These are phyloP conservation scores for Calliopum simillimum DNA, from an alignment of 2,888 invertebrate species.

Conservation along the genomic window DNA sequence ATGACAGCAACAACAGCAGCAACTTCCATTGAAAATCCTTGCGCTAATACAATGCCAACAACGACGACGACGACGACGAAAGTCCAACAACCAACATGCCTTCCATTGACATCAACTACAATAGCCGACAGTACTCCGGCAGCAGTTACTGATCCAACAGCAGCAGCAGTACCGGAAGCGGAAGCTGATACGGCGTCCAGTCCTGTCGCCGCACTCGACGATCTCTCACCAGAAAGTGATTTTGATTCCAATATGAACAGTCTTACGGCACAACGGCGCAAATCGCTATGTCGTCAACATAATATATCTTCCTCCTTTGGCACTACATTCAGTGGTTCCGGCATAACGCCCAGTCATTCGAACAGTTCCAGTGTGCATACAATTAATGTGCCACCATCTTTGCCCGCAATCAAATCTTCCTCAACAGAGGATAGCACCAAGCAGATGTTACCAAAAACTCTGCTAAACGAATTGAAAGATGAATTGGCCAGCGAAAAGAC, in stretches of 20 bases:
- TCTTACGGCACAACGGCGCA: conserved; percentile 64
- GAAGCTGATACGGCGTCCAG: conserved; percentile 17
- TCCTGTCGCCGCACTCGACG: neutral
- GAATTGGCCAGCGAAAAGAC: conserved; percentile 55
- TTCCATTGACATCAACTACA: neutral
- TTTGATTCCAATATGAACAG: conserved; percentile 63
- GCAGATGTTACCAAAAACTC: conserved; percentile 51
- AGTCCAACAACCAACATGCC: neutral
- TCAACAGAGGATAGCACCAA: conserved; percentile 45
- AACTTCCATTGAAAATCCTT: neutral
- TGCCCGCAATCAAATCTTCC: conserved; percentile 52
- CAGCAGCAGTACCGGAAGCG: conserved; percentile 19
- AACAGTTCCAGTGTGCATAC: conserved; percentile 63
- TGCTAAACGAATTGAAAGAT: conserved; percentile 62
- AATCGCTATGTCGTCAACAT: conserved; percentile 66
- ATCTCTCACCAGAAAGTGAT: too few species aligned
- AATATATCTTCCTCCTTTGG: conserved; percentile 66
- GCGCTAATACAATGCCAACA: neutral
- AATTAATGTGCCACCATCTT: conserved; percentile 54
- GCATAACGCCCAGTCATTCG: conserved; percentile 63
- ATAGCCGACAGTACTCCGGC: neutral
- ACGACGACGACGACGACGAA: conserved; percentile 5
- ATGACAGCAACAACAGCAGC: conserved; percentile 10
- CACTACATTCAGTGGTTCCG: conserved; percentile 60
- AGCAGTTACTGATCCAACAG: conserved; percentile 2